Conservation (phyloP, 2,113 vertebrate species). For the Menidia beryllina region DNA sequence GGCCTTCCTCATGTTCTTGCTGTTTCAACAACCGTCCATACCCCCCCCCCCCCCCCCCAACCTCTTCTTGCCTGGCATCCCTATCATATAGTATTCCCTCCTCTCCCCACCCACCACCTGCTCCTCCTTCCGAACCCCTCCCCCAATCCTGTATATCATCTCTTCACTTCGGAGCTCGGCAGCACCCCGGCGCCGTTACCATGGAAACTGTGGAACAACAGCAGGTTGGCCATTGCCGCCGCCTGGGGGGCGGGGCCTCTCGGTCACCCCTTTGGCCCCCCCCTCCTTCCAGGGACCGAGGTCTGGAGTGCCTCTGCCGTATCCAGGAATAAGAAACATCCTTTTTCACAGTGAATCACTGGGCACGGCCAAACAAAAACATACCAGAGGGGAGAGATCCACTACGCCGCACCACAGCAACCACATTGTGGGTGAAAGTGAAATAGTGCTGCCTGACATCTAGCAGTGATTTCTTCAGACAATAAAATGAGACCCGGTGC, state of each 20-base stretch:
- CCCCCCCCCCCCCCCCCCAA: slow-evolving; percentile 11
- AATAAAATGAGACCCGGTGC: too few species aligned
- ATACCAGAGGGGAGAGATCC: not conserved
- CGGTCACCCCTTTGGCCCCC: slow-evolving; percentile 33
- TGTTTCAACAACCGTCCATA: slow-evolving; percentile 28
- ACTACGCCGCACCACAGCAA: not conserved
- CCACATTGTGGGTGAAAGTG: not conserved
- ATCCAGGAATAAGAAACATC: slow-evolving; percentile 29
- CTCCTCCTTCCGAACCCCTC: slow-evolving; percentile 59
- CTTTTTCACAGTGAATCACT: slow-evolving; percentile 24
- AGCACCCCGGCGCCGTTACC: slow-evolving; percentile 83
- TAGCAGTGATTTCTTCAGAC: not conserved
- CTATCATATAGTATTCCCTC: slow-evolving; percentile 43
- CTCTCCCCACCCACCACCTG: slow-evolving; percentile 58
- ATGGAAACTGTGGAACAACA: slow-evolving; percentile 89
- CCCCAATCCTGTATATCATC: slow-evolving; percentile 71
- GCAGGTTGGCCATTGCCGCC: slow-evolving; percentile 77
- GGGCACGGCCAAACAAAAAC: slow-evolving; percentile 13
- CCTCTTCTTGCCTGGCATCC: slow-evolving; percentile 38
- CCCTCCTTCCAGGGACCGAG: slow-evolving; percentile 25
- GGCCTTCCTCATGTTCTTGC: slow-evolving; percentile 37
- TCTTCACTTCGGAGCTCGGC: slow-evolving; percentile 73
- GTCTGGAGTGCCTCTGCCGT: slow-evolving; percentile 29
- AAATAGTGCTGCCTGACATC: slow-evolving; percentile 7
- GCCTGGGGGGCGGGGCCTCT: slow-evolving; percentile 62